Base-by-base conservation (phyloP, 2,113 vertebrate species). In the Tinamus guttatus region DNA sequence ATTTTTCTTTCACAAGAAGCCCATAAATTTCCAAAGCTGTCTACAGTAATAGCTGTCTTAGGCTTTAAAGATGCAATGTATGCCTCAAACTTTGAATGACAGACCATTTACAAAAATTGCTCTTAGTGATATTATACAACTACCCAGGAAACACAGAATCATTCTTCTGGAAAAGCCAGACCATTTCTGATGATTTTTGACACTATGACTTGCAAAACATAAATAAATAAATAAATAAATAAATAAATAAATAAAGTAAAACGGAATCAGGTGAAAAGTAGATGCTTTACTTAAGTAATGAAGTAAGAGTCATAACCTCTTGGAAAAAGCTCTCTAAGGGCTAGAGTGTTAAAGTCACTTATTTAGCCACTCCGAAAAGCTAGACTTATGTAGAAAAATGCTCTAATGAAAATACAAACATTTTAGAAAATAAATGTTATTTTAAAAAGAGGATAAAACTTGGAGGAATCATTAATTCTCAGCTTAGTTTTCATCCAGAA, bases 1-100 rank as follows among this genome's bases (percentile, higher is more conserved):
- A 90, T 95, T 89, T 90, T 85, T 95, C 96, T 96, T 93, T 90
- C 12, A 45, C 47, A 78, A 93, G 59, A 77, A 96, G 81, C 79
- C 93, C 41, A 59, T 94, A 83, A 85, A 45, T 95, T 96, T 97
- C 63, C 84, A 90, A 84, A 97, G 71, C 92, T 79, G 52, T 92
- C 43, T 81, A 41, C 64, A 75, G 77, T 92, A 93, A 94, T 94
- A 95, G 70, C 60, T 96, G 62, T 74, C 79, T 94, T 94, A 75
- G 16, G 58, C 89, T 95, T 94, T 94, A 81, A 85, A 96, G 68
- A 86, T 80, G 78, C 80, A 92, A 87, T 6, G 40, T 80, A 64
- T 95, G 79, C 81, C 80, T 94, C 64, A 86, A 95, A 95, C 45
- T 94, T 92, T 58, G 38, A 93, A 90, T 90, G 60, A 94, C 92